Evolutionary conservation across 2,888 invertebrate species (phyloP).

Genomic region (Toxonevra muliebris): DNA sequence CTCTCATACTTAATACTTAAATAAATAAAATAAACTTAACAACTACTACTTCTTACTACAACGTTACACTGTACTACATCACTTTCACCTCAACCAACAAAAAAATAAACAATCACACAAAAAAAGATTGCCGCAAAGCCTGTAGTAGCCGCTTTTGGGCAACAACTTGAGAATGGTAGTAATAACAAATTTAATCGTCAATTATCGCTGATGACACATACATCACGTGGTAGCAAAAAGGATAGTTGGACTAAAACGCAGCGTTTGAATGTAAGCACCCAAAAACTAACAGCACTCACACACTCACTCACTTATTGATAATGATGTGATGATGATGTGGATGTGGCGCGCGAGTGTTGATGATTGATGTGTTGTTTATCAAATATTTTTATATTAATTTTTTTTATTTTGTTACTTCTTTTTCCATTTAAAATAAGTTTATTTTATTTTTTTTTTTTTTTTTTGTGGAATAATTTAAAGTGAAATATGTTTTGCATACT

Average conservation of each 20-base stretch:
- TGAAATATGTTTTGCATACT: constrained; percentile 6
- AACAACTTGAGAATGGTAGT: constrained; percentile 71
- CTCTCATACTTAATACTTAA: too few relatives aligned
- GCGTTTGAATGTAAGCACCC: constrained; percentile 79
- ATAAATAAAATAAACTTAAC: too few relatives aligned
- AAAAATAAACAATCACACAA: constrained; percentile 11
- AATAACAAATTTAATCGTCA: constrained; percentile 71
- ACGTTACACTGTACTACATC: not conserved
- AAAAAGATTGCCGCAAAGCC: constrained; percentile 52
- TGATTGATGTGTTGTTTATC: constrained; percentile 19
- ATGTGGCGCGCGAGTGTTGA: not conserved
- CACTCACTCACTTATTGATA: not conserved
- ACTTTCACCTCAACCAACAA: constrained; percentile 8
- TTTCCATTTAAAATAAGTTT: too few relatives aligned
- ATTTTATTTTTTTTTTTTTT: not conserved
- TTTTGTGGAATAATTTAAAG: constrained; percentile 1
- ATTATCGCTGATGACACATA: constrained; percentile 72
- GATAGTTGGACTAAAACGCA: constrained; percentile 77
- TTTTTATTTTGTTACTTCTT: not conserved
- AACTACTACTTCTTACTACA: not conserved
- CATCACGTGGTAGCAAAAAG: constrained; percentile 67
- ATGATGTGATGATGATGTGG: not conserved
- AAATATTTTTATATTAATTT: constrained; percentile 13
- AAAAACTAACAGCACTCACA: too few relatives aligned
- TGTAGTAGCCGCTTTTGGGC: constrained; percentile 71